Evolutionary conservation across 2,113 vertebrate species (phyloP), one percentile per base, ranked within the genome.

Genomic region (Platysternon megacephalum): DNA sequence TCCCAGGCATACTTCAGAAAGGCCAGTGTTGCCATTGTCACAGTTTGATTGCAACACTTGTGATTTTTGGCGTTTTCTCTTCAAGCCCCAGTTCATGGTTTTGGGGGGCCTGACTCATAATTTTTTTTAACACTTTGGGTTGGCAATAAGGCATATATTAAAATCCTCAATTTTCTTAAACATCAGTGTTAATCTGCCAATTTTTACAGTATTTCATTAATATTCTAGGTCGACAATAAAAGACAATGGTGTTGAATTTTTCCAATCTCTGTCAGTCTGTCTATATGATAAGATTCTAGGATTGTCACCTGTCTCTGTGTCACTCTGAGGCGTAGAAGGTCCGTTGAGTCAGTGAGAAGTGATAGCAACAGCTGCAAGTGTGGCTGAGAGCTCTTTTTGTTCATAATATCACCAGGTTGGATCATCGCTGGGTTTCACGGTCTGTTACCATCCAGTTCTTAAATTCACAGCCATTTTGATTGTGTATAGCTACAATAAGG

Each of bases 1-100:
- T 89, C 4, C 10, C 11, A 46, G 22, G 46, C 4, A 1, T 0
- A n/a, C 49, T 24, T 79, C 16, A 79, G 78, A 88, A 86, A 5
- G 4, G 2, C 5, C 22, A 17, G 16, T 3, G 14, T 1, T 49
- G 7, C 83, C 39, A 13, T 52, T 1, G 4, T 21, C 19, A 5
- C 65, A 39, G 65, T n/a, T 39, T 72, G 80, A 26, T 79, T 1
- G 0, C 24, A 79, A 74, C 10, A 86, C 26, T 51, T 83, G 39
- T n/a, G 74, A 49, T 8, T 39, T 14, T 24, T 84, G 53, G 2
- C 6, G n/a, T n/a, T 2, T 42, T 84, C 10, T 79, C 85, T 11
- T 2, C 53, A 86, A 28, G 44, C 1, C 79, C 80, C 65, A 42
- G 3, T 5, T 87, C 76, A 3, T 56, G 8, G 5, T 1, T 19